Percentiles rank a stretch among this genome's conserved stretches.
phyloP scores from a whole-genome alignment of 2,797 vertebrate genomes.

The Amblyraja radiata region DNA sequence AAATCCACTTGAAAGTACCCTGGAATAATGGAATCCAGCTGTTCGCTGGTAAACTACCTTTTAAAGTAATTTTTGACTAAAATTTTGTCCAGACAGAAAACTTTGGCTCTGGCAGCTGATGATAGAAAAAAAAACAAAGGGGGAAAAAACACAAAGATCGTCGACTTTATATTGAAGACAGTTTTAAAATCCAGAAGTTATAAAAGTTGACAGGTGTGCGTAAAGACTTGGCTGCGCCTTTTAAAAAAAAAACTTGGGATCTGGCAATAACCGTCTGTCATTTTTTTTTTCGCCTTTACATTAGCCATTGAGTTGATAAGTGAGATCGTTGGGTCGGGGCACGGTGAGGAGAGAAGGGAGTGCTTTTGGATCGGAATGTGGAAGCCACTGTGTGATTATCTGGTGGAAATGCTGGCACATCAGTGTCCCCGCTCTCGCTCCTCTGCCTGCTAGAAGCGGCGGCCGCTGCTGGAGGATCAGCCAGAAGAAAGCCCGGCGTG shows the following conservation, averaged over 20 bases:
- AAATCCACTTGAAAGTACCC: constrained; percentile 28
- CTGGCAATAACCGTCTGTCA: constrained; percentile 28
- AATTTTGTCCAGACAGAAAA: neutral
- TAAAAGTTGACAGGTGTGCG: constrained; percentile 60
- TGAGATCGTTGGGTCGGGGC: constrained; percentile 30
- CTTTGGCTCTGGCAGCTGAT: neutral
- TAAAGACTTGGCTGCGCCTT: constrained; percentile 42
- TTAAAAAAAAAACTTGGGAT: neutral
- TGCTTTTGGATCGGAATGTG: constrained; percentile 77
- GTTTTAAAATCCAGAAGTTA: constrained; percentile 16
- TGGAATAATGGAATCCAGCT: constrained; percentile 36
- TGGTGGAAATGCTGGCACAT: constrained; percentile 71
- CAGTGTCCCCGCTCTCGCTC: constrained; percentile 70
- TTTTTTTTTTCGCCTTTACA: constrained; percentile 18
- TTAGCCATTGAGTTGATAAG: constrained; percentile 33
- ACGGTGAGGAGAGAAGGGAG: constrained; percentile 50
- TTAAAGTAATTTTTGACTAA: constrained; percentile 16
- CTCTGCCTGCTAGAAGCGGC: constrained; percentile 70
- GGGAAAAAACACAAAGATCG: neutral
- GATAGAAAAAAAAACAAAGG: neutral
- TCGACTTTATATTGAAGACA: neutral
- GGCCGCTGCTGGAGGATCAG: constrained; percentile 56
- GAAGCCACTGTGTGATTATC: constrained; percentile 72
- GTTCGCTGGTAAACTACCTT: constrained; percentile 25
- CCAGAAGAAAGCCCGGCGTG: constrained; percentile 56